Percentiles rank a stretch among this genome's conserved stretches.
These are phyloP conservation scores for Tholera decimalis DNA, from an alignment of 2,888 invertebrate genomes.

Conservation along the genomic window DNA sequence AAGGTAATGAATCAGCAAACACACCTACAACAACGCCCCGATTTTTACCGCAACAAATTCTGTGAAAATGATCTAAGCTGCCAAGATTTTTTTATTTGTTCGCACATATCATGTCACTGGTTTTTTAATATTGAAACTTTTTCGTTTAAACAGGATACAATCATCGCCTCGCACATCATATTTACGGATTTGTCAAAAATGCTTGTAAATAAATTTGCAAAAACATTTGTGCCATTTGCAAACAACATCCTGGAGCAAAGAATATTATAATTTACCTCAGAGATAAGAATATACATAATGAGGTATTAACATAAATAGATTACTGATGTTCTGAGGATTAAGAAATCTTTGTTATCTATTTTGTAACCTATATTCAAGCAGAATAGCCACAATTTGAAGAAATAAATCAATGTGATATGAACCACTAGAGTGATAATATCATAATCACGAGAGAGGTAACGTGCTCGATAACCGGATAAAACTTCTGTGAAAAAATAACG, in stretches of 20 bases:
- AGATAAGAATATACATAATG: slow-evolving; percentile 50
- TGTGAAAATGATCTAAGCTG: slow-evolving; percentile 55
- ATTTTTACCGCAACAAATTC: slow-evolving; percentile 49
- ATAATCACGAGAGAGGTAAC: slow-evolving; percentile 26
- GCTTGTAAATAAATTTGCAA: slow-evolving; percentile 11
- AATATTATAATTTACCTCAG: slow-evolving; percentile 34
- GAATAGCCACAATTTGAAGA: neutral
- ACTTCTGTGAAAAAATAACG: neutral
- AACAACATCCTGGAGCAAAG: slow-evolving; percentile 53
- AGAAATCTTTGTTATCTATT: neutral
- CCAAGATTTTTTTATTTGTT: slow-evolving; percentile 44
- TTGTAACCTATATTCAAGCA: neutral
- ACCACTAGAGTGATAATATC: slow-evolving; percentile 19
- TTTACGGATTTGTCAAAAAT: slow-evolving; percentile 5
- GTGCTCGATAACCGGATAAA: slow-evolving; percentile 16
- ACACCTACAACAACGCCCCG: slow-evolving; percentile 54
- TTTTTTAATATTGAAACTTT: slow-evolving; percentile 46
- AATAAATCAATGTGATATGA: slow-evolving; percentile 7
- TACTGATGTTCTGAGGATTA: slow-evolving; percentile 20
- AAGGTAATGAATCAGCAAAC: slow-evolving; percentile 62
- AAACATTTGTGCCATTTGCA: slow-evolving; percentile 3
- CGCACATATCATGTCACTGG: slow-evolving; percentile 48
- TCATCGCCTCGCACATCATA: slow-evolving; percentile 29
- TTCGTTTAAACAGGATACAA: slow-evolving; percentile 47
- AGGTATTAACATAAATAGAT: slow-evolving; percentile 30